Evolutionary conservation across 2,797 vertebrate genomes (phyloP).

Genomic region (Pseudopleuronectes americanus): DNA sequence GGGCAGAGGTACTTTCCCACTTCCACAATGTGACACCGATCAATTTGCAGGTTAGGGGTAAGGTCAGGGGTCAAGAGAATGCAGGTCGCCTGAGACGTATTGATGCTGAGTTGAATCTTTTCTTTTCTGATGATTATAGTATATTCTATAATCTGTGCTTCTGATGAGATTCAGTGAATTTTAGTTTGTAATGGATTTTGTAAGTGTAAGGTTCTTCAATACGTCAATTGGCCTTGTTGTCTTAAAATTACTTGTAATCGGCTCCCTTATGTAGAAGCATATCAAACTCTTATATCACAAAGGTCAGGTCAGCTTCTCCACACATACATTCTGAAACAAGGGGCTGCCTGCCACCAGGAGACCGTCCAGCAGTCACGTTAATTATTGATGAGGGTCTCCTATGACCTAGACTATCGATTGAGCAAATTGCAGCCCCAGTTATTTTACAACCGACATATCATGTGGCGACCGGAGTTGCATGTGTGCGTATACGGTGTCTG

Average conservation of each 20-base stretch:
- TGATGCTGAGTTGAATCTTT: neutral
- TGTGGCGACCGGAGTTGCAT: constrained; percentile 47
- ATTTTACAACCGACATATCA: constrained; percentile 59
- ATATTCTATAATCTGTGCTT: neutral
- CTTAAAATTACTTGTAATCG: neutral
- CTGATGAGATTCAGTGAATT: neutral
- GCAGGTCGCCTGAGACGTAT: constrained; percentile 3
- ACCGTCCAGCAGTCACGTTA: constrained; percentile 47
- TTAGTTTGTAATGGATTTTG: neutral
- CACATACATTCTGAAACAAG: constrained; percentile 16
- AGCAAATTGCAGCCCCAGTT: constrained; percentile 70
- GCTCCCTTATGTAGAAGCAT: neutral
- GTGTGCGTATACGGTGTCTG: neutral
- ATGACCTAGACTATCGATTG: constrained; percentile 73
- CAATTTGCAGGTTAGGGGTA: constrained; percentile 21
- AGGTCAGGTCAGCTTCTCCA: constrained; percentile 44
- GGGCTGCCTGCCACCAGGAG: constrained; percentile 31
- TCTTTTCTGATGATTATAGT: neutral
- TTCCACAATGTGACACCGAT: constrained; percentile 31
- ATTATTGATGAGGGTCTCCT: constrained; percentile 77
- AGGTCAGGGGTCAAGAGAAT: constrained; percentile 30
- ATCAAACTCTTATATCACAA: constrained; percentile 4
- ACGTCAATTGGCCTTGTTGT: neutral
- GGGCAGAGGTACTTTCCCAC: constrained; percentile 24
- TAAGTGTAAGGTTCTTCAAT: neutral